phyloP scores from a whole-genome alignment of 2,113 vertebrate genomes.

The Anarrhichthys ocellatus region DNA sequence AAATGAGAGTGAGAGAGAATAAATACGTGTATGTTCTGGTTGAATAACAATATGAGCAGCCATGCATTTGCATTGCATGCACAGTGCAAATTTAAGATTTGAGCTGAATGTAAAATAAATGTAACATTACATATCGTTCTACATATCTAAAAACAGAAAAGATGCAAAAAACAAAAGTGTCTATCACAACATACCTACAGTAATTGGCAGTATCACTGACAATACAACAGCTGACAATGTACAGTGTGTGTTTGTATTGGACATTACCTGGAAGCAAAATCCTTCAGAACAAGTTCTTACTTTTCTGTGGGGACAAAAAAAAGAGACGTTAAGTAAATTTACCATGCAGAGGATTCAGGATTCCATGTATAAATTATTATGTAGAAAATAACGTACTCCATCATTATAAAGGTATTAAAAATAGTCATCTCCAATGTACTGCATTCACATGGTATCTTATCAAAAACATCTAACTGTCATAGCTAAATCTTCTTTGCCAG shows the following conservation, averaged over 20 bases:
- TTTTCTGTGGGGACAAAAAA: constrained; percentile 78
- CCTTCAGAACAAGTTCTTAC: constrained; percentile 85
- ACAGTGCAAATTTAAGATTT: not conserved
- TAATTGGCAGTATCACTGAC: not conserved
- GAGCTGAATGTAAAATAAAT: not conserved
- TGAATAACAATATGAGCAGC: not conserved
- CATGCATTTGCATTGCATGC: not conserved
- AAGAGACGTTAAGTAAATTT: constrained; percentile 42
- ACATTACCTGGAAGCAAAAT: constrained; percentile 79
- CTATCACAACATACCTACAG: not conserved
- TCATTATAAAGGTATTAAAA: not conserved
- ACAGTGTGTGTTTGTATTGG: not conserved
- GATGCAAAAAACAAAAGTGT: not conserved
- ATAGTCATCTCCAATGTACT: not conserved
- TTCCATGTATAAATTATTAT: not conserved
- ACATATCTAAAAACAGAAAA: not conserved
- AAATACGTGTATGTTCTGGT: not conserved
- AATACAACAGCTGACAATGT: not conserved
- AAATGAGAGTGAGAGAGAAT: not conserved
- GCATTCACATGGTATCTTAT: constrained; percentile 7
- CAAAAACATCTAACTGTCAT: not conserved
- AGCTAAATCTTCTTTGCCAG: constrained; percentile 27
- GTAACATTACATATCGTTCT: not conserved
- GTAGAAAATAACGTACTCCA: not conserved
- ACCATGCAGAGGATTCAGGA: not conserved